A percentile compares a stretch with the other conserved stretches of the same genome.
These are phyloP conservation scores for Tichodroma muraria DNA, from an alignment of 2,113 vertebrate genomes.

Conservation along the genomic window DNA sequence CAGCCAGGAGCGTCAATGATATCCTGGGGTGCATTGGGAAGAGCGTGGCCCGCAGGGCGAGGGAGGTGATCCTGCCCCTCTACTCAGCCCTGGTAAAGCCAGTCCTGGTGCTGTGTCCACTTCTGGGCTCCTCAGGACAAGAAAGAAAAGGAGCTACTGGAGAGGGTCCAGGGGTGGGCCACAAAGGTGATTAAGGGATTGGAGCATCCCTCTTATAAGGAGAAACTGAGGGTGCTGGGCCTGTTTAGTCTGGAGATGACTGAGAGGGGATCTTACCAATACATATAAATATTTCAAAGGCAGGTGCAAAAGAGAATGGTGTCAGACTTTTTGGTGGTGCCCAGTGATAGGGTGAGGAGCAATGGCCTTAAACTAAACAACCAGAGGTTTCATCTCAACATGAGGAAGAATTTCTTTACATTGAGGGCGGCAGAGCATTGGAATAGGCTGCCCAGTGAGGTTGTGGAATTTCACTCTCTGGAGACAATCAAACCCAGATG, in stretches of 20 bases:
- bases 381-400: background rate
- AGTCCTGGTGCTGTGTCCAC: background rate
- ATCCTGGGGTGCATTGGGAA: background rate
- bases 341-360: background rate
- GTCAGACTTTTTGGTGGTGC: background rate
- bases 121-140: background rate
- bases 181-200: background rate
- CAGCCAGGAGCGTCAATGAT: background rate
- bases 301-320: background rate
- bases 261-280: background rate
- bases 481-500: background rate
- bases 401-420: background rate
- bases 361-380: background rate
- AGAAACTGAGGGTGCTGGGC: background rate
- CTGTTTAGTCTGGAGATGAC: background rate
- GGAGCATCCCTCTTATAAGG: background rate
- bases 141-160: background rate
- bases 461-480: background rate
- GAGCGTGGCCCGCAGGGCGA: fast-evolving
- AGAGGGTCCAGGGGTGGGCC: background rate
- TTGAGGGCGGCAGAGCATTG: background rate
- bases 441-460: background rate
- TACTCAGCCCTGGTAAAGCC: background rate
- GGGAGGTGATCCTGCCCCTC: background rate
- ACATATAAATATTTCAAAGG: background rate